These are phyloP conservation scores for Holothuria glaberrima DNA, from an alignment of 35 echinoderm and acorn worm species.

Conservation along the genomic window DNA sequence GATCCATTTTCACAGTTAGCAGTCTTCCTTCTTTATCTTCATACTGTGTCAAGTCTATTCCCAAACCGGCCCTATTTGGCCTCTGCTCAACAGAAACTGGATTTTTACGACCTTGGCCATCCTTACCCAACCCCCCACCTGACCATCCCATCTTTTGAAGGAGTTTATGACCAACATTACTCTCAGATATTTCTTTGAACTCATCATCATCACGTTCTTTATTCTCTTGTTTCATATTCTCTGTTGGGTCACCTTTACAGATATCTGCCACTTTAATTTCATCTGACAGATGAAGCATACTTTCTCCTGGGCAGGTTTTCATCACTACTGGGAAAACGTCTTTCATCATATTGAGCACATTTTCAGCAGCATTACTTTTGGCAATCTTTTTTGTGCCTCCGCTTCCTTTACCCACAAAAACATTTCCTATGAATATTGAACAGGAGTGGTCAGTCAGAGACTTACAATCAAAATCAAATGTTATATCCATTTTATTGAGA, in stretches of 20 bases:
- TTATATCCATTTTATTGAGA: not conserved
- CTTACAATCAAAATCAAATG: not conserved
- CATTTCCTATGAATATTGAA: not conserved
- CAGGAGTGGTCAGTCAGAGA: not conserved
- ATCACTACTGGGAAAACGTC: constrained; percentile 6
- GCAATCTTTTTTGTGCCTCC: not conserved
- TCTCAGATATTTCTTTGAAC: not conserved
- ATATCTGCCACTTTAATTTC: not conserved
- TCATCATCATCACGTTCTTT: no score
- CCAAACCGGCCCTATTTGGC: not conserved
- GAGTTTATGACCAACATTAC: constrained; percentile 15
- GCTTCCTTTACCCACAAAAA: not conserved
- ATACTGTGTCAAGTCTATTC: constrained; percentile 29
- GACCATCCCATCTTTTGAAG: constrained; percentile 44
- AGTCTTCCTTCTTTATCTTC: constrained; percentile 11
- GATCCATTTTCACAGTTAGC: not conserved
- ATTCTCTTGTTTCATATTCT: not conserved
- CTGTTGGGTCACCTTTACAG: not conserved
- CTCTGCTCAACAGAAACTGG: not conserved
- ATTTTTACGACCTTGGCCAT: not conserved
- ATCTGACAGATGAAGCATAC: not conserved
- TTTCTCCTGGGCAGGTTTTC: not conserved
- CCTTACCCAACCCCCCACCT: constrained; percentile 26
- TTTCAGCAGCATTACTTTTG: not conserved
- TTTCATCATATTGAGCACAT: constrained; percentile 5